phyloP scores from a whole-genome alignment of 2,888 invertebrate genomes.

The Zygothrica quintamaculata region DNA sequence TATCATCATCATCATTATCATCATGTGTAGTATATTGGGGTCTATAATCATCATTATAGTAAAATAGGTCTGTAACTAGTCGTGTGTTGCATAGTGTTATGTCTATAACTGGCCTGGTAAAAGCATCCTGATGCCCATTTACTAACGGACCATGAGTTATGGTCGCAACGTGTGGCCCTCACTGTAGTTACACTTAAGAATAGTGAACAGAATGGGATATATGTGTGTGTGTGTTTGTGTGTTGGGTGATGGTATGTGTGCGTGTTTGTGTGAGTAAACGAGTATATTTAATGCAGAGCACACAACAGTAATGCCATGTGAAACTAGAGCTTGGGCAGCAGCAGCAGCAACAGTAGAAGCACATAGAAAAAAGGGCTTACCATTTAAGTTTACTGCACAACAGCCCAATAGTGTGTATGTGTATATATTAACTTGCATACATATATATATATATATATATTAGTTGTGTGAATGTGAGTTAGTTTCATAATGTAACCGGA shows the following conservation, averaged over 20 bases:
- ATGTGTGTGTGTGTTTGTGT: slow-evolving; percentile 28
- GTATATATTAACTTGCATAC: slow-evolving; percentile 18
- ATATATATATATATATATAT: slow-evolving; percentile 13
- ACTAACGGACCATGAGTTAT: slow-evolving; percentile 66
- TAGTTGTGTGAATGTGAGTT: slow-evolving; percentile 54
- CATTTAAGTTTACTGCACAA: slow-evolving; percentile 69
- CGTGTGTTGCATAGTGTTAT: slow-evolving; percentile 33
- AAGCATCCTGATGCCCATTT: slow-evolving; percentile 65
- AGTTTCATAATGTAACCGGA: slow-evolving; percentile 78
- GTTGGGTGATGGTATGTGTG: slow-evolving; percentile 10
- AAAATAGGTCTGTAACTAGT: not conserved
- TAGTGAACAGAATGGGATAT: slow-evolving; percentile 39
- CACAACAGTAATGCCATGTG: slow-evolving; percentile 45
- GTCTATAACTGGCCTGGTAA: slow-evolving; percentile 64
- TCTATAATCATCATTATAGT: not conserved
- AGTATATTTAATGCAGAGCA: slow-evolving; percentile 61
- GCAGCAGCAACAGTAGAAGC: slow-evolving; percentile 11
- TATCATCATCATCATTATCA: too few species aligned
- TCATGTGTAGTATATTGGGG: not conserved
- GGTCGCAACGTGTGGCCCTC: slow-evolving; percentile 71
- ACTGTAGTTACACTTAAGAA: slow-evolving; percentile 71
- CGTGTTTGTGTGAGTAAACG: slow-evolving; percentile 36
- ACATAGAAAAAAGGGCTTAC: slow-evolving; percentile 39
- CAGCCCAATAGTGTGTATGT: slow-evolving; percentile 41
- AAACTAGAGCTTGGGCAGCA: slow-evolving; percentile 26